These are phyloP conservation scores for Ianthella basta DNA, from an alignment of 37 sponge, comb jelly and placozoan species.

Conservation along the genomic window DNA sequence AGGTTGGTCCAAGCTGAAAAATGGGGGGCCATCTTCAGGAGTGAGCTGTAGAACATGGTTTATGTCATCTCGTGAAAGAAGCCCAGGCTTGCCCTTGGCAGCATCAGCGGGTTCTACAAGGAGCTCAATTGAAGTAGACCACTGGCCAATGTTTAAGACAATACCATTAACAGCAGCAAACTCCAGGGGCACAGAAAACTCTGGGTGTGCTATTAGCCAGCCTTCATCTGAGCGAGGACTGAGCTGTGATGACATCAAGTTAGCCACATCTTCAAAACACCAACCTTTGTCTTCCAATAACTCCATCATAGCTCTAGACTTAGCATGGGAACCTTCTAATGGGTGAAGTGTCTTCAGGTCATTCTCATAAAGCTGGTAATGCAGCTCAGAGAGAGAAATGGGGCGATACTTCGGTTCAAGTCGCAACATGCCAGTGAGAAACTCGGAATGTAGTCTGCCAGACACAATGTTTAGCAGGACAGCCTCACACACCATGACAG, in stretches of 20 bases:
- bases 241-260: constrained; percentile 51
- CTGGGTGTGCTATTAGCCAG: constrained; percentile 58
- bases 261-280: constrained; percentile 53
- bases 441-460: constrained; percentile 41
- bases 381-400: constrained; percentile 37
- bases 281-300: constrained; percentile 52
- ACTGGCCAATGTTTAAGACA: constrained; percentile 38
- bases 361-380: constrained; percentile 81
- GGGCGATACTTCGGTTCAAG: not conserved
- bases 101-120: constrained; percentile 33
- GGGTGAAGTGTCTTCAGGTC: constrained; percentile 34
- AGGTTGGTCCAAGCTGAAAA: constrained; percentile 77
- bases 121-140: constrained; percentile 42
- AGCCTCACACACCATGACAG: constrained; percentile 66
- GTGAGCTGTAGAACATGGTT: constrained; percentile 43
- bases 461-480: constrained; percentile 48
- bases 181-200: constrained; percentile 25
- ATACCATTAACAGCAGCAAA: constrained; percentile 59
- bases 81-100: constrained; percentile 21
- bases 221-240: constrained; percentile 46
- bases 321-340: constrained; percentile 14
- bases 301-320: constrained; percentile 40
- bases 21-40: constrained; percentile 6
- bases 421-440: constrained; percentile 31
- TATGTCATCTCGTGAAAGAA: constrained; percentile 57